phyloP scores from a whole-genome alignment of 64 coral and sea anemone genomes.

The Anthopleura sola region DNA sequence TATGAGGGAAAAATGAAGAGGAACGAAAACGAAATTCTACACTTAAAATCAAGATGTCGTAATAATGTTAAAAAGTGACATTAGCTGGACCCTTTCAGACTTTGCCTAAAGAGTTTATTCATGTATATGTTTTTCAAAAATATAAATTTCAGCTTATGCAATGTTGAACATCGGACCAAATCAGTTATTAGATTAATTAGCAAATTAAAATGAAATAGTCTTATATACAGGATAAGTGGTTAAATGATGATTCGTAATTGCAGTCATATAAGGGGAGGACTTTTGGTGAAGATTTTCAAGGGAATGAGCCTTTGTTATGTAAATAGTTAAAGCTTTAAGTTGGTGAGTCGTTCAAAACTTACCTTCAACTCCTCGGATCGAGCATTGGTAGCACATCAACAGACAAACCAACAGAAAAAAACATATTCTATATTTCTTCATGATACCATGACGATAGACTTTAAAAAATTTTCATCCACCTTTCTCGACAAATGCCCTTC shows the following conservation, averaged over 20 bases:
- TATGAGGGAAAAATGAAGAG: not conserved
- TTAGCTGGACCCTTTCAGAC: not conserved
- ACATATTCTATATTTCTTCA: slow-evolving; percentile 1
- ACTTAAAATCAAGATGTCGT: not conserved
- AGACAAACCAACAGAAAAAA: not conserved
- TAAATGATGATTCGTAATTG: not conserved
- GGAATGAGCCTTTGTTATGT: not conserved
- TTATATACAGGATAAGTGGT: not conserved
- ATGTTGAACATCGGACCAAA: not conserved
- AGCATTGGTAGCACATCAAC: not conserved
- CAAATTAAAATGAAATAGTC: not conserved
- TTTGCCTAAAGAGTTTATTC: not conserved
- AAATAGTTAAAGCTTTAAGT: not conserved
- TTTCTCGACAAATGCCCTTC: not conserved
- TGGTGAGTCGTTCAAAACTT: slow-evolving; percentile 2
- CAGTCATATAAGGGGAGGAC: not conserved
- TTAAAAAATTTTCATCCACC: not conserved
- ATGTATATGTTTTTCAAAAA: not conserved
- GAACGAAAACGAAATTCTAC: not conserved
- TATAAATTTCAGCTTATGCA: not conserved
- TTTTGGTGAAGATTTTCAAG: not conserved
- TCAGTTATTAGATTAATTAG: slow-evolving; percentile 2
- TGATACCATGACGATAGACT: slow-evolving; percentile 23
- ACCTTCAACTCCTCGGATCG: not conserved
- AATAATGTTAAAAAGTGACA: not conserved